Conservation (phyloP, 2,888 invertebrate species). For the Anoplius nigerrimus region DNA sequence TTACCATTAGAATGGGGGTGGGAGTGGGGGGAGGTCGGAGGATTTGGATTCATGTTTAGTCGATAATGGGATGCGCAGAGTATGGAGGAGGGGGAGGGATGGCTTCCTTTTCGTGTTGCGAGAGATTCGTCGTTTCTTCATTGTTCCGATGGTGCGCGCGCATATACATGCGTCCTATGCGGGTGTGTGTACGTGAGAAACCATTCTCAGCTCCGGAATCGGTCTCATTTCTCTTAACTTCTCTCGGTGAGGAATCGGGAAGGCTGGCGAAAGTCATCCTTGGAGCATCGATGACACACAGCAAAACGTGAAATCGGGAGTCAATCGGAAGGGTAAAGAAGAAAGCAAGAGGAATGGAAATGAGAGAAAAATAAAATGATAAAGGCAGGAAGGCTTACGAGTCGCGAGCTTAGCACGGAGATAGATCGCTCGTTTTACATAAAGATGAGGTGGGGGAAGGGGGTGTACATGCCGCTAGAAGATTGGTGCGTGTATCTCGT, state of each 20-base stretch:
- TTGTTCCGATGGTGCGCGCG: not conserved
- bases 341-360: constrained; percentile 7
- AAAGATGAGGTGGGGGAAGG: too few species aligned
- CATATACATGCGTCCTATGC: not conserved
- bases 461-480: constrained; percentile 18
- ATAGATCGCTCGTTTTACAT: constrained; percentile 39
- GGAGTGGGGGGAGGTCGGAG: constrained; percentile 23
- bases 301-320: not conserved
- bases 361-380: constrained; percentile 11
- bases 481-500: not conserved
- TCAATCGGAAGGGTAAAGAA: too few species aligned
- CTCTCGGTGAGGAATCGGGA: not conserved
- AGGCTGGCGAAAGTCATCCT: not conserved
- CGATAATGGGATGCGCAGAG: constrained; percentile 33
- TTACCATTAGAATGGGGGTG: constrained; percentile 34
- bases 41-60: not conserved
- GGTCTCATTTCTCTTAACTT: too few species aligned
- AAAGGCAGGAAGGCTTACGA: constrained; percentile 28
- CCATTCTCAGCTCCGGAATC: too few species aligned
- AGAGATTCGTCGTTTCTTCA: constrained; percentile 4
- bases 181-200: too few species aligned
- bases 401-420: constrained; percentile 39
- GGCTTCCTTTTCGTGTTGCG: constrained; percentile 31
- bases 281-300: not conserved
- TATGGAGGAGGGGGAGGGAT: constrained; percentile 7